Evolutionary conservation across 2,888 invertebrate genomes (phyloP).

Genomic region (Sphaeridia pumilis): DNA sequence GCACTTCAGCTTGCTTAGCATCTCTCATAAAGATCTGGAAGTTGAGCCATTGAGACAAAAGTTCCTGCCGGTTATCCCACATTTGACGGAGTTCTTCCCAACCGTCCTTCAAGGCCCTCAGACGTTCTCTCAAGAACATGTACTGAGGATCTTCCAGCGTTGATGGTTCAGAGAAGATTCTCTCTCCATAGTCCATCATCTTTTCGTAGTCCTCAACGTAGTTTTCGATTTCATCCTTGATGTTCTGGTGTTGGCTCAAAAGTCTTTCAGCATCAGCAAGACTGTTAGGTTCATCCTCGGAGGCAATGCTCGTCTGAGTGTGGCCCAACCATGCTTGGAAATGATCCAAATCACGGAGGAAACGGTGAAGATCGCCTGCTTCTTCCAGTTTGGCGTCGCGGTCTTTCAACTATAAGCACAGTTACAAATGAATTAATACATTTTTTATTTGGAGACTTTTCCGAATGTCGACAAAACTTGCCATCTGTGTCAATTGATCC

Average conservation of each 20-base stretch:
- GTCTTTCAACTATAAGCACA: slow-evolving; percentile 63
- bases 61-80: slow-evolving; percentile 97
- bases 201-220: slow-evolving; percentile 95
- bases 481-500: slow-evolving; percentile 93
- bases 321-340: slow-evolving; percentile 99
- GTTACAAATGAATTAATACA: not conserved
- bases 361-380: slow-evolving; percentile 95
- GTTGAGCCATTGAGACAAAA: slow-evolving; percentile 88
- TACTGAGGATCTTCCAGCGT: slow-evolving; percentile 96
- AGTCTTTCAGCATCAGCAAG: slow-evolving; percentile 94
- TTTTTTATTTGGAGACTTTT: slow-evolving; percentile 2
- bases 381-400: slow-evolving; percentile 97
- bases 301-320: slow-evolving; percentile 97
- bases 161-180: slow-evolving; percentile 73
- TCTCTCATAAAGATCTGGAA: slow-evolving; percentile 91
- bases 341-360: slow-evolving; percentile 96
- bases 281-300: slow-evolving; percentile 86
- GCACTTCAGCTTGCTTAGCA: slow-evolving; percentile 92
- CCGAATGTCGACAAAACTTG: slow-evolving; percentile 38
- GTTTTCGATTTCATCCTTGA: slow-evolving; percentile 98
- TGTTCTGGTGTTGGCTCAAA: slow-evolving; percentile 92
- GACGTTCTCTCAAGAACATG: slow-evolving; percentile 96
- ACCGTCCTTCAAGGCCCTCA: slow-evolving; percentile 95
- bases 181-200: slow-evolving; percentile 99
- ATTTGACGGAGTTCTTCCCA: slow-evolving; percentile 99